Base-by-base conservation (phyloP, 2,797 vertebrate genomes). In the Rhynchotus rufescens region DNA sequence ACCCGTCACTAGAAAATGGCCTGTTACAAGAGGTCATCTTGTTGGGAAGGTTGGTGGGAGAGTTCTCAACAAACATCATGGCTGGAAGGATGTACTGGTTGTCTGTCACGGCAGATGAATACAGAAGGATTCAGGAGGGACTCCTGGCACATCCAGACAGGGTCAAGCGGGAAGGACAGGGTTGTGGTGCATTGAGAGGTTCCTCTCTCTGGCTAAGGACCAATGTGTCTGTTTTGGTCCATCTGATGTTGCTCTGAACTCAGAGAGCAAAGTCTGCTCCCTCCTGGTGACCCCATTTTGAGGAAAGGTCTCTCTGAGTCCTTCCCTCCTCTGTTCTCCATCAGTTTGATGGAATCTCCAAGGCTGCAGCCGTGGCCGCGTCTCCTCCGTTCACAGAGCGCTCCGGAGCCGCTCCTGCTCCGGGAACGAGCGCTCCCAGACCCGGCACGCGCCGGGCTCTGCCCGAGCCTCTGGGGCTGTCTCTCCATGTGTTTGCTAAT, bases 401-500 rank as follows among this genome's bases (percentile, higher is more conserved):
- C 69, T 90, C 73, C 87, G 84, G 69, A 95, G 82, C 62, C 59
- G 6, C 56, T 93, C 28, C 84, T 90, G 79, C 62, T 83, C 75
- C 60, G 62, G 90, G 76, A 94, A 92, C 69, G 77, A 79, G 47
- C 23, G 1, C 52, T 17, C 21, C 67, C 28, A 47, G 81, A 92
- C 69, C 87, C 83, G 88, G 73, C 71, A 89, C 88, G 75, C 84
- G 68, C 71, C 86, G 77, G 80, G 81, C 76, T 83, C 51, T 0
- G 13, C 51, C 10, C 7, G 65, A 86, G 81, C 90, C 90, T 92
- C 81, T 47, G 60, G 91, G 92, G 84, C 84, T 92, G 86, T 90
- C 87, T 96, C 90, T 88, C 88, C 71, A 83, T 95, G 91, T 95
- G 95, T 90, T 94, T 94, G 92, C 82, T 96, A 96, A 95, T 89